A percentile compares a stretch with the other conserved stretches of the same genome.
These are phyloP conservation scores for Enteromius trimaculatus DNA, from an alignment of 2,797 vertebrate species.

Conservation along the genomic window DNA sequence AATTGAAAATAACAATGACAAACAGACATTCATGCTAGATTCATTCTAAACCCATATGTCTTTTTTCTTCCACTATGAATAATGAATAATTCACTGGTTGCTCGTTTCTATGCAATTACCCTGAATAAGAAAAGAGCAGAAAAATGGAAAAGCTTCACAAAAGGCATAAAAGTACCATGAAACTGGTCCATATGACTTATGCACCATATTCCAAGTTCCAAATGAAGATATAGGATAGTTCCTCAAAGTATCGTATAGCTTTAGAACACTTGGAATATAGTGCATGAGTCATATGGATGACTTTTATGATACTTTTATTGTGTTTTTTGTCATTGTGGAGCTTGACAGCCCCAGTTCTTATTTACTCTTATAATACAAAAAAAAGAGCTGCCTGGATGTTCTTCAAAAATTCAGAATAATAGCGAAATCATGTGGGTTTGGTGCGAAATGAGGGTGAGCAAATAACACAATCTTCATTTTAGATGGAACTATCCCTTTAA, in stretches of 20 bases:
- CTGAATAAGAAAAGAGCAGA: neutral
- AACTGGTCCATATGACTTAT: neutral
- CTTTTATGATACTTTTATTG: neutral
- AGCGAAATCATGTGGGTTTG: neutral
- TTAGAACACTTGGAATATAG: neutral
- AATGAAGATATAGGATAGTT: neutral
- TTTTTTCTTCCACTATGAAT: neutral
- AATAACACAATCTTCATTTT: neutral
- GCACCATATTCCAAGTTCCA: neutral
- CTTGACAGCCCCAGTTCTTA: neutral
- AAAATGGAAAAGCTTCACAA: constrained; percentile 8
- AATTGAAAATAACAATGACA: neutral
- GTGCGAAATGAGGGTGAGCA: neutral
- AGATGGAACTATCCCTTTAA: neutral
- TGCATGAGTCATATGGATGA: neutral
- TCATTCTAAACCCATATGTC: neutral
- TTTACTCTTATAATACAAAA: neutral
- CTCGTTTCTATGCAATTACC: neutral
- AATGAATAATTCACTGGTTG: neutral
- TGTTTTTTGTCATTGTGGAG: neutral
- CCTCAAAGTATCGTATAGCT: neutral
- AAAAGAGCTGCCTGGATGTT: neutral
- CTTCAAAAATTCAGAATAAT: neutral
- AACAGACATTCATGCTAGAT: neutral
- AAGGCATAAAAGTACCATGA: neutral